Conservation (phyloP, 2,888 invertebrate genomes). For the Cephus spinipes region DNA sequence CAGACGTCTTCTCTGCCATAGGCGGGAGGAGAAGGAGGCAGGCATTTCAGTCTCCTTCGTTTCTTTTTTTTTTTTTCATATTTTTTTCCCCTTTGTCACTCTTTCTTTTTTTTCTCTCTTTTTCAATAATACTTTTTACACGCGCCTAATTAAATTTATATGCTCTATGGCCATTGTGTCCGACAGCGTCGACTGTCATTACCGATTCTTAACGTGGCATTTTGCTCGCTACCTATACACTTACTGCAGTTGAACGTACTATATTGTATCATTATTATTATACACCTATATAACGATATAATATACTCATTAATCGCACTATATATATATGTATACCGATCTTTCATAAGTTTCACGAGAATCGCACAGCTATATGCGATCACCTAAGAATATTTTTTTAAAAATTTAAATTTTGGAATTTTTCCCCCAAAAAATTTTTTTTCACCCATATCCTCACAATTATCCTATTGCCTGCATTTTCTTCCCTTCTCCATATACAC, state of each 20-base stretch:
- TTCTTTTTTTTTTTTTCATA: neutral
- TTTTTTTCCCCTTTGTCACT: neutral
- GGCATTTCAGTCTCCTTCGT: neutral
- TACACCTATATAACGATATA: neutral
- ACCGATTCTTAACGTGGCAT: neutral
- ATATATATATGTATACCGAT: neutral
- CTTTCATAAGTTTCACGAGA: neutral
- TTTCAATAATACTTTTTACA: neutral
- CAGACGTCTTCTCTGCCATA: neutral
- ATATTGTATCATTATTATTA: neutral
- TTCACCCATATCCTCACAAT: too few species aligned
- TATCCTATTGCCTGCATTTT: too few species aligned
- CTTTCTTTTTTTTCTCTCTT: neutral
- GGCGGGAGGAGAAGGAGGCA: neutral
- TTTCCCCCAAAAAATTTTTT: too few species aligned
- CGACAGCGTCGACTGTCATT: conserved; percentile 17
- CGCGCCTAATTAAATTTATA: conserved; percentile 17
- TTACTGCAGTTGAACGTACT: neutral
- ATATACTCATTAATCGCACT: too few species aligned
- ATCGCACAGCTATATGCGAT: too few species aligned
- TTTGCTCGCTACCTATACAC: neutral
- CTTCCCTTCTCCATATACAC: too few species aligned
- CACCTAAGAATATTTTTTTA: too few species aligned
- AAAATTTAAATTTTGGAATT: too few species aligned
- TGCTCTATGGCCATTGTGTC: conserved; percentile 10